Conservation (phyloP, 2,888 invertebrate species). For the Lepeophtheirus nordmannii region DNA sequence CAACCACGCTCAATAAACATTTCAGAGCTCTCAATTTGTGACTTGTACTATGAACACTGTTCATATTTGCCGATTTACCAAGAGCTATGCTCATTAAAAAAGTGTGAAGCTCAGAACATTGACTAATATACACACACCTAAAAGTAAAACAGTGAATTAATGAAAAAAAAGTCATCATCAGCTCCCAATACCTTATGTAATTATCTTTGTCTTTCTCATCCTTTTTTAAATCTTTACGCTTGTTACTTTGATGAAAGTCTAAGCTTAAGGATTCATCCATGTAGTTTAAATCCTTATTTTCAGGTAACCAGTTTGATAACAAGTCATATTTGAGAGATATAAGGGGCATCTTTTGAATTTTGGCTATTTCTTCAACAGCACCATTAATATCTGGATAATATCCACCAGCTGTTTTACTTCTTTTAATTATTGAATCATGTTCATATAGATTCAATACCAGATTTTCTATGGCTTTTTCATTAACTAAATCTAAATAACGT, state of each 20-base stretch:
- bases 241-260: no score
- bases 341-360: neutral
- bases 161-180: no score
- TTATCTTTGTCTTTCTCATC: no score
- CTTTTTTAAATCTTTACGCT: no score
- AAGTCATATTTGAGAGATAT: neutral
- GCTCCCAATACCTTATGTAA: no score
- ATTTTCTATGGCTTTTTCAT: neutral
- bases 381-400: neutral
- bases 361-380: neutral
- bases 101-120: neutral
- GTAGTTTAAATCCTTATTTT: neutral
- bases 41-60: neutral
- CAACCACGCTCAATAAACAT: neutral
- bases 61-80: neutral
- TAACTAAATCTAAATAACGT: neutral
- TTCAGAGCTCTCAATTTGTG: conserved; percentile 6
- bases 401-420: conserved; percentile 5
- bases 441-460: neutral
- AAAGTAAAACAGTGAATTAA: no score
- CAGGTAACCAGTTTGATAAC: neutral
- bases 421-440: neutral
- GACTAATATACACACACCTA: neutral
- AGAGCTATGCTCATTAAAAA: neutral
- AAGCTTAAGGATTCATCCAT: neutral